Evolutionary conservation across 2,888 invertebrate species (phyloP), one percentile per base, ranked within the genome.

Genomic region (Hybos culiciformis): DNA sequence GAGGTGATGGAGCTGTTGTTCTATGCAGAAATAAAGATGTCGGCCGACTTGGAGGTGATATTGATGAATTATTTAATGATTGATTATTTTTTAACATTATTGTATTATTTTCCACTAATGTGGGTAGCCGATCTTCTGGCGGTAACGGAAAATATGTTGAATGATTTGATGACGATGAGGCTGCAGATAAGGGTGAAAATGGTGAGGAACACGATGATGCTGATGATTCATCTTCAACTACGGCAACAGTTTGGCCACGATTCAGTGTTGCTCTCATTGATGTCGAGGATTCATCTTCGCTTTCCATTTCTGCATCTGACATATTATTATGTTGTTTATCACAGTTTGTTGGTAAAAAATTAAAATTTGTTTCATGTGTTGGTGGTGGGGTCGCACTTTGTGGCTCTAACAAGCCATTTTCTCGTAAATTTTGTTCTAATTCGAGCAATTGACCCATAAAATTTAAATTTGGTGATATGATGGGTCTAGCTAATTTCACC

Each of bases 391-490:
- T 49, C 31, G 56, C 50, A 20, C 59, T 52, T 21, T 54, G 44
- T 14, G 62, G 64, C 19, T 54, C 55, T 42, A 66, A 50, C 18
- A 56, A 54, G 20, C 67, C 67, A 45, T 61, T 60, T 41, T 67
- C 67, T 43, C 72, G 68, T 51, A 83, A 66, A 53, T 71, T 76
- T 60, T 84, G 79, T 62, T 87, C 87, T 56, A 84, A 71, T 61
- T 92, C 90, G 53, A 83, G 70, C 53, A 94, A 70, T 67, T 94
- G 94, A 15, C 80, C 84, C 77, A 93, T 83, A 68, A 94, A 94
- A 62, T 93, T 94, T 47, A 92, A 73, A 67, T 94, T 94, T 3
- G 94, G 94, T 45, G 92, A 91, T 56, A 94, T 92, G 61, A 93
- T 93, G 46, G 82, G 77, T 41, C 94, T 73, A 45, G 82, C 80